Evolutionary conservation across 2,888 invertebrate genomes (phyloP).

Genomic region (Orthonychiurus folsomi): DNA sequence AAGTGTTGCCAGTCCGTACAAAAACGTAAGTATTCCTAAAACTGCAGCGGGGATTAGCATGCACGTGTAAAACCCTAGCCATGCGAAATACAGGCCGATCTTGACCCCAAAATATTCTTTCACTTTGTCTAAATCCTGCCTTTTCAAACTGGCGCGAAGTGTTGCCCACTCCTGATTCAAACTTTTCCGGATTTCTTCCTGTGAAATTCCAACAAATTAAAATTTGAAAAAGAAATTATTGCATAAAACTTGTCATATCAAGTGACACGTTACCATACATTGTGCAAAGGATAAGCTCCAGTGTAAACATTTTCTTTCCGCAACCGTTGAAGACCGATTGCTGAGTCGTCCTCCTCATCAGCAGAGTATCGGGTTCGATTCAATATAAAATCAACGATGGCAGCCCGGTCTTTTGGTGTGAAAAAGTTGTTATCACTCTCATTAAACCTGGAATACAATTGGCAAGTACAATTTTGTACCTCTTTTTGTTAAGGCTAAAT

Average conservation of each 20-base stretch:
- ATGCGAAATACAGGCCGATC: slow-evolving; percentile 80
- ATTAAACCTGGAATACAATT: slow-evolving; percentile 31
- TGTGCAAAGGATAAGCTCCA: slow-evolving; percentile 78
- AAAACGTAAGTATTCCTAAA: slow-evolving; percentile 67
- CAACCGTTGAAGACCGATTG: slow-evolving; percentile 66
- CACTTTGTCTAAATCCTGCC: slow-evolving; percentile 78
- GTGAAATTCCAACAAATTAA: no score
- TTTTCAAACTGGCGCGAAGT: slow-evolving; percentile 64
- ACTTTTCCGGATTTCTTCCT: slow-evolving; percentile 49
- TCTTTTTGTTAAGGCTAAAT: no score
- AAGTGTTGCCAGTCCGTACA: slow-evolving; percentile 60
- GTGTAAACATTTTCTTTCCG: slow-evolving; percentile 62
- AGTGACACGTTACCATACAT: slow-evolving; percentile 61
- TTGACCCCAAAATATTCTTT: slow-evolving; percentile 84
- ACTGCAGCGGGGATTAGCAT: slow-evolving; percentile 77
- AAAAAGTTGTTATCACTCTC: slow-evolving; percentile 62
- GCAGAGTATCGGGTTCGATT: slow-evolving; percentile 70
- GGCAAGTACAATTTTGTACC: no score
- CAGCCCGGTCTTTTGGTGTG: slow-evolving; percentile 70
- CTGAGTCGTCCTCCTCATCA: slow-evolving; percentile 37
- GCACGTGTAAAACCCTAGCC: slow-evolving; percentile 87
- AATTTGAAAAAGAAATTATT: no score
- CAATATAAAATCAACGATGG: slow-evolving; percentile 83
- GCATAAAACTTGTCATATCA: no score
- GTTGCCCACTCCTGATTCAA: slow-evolving; percentile 75